These are phyloP conservation scores for Fukomys damarensis DNA, from an alignment of 2,113 vertebrate species.

Conservation along the genomic window DNA sequence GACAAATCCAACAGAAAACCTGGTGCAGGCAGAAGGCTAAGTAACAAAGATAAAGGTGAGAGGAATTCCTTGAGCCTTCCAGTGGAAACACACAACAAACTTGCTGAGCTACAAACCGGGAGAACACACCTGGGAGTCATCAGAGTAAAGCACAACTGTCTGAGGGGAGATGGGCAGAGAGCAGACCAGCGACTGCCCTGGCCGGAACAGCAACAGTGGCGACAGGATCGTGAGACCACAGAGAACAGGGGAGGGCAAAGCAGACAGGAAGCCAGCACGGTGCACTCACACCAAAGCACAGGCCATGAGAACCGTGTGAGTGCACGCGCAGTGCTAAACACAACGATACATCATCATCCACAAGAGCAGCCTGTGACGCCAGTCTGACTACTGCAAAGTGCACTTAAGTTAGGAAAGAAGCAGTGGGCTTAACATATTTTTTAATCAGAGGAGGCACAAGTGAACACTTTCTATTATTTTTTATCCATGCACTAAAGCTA, in stretches of 20 bases:
- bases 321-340: not conserved
- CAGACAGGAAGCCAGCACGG: not conserved
- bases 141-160: not conserved
- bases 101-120: not conserved
- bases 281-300: not conserved
- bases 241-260: not conserved
- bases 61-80: not conserved
- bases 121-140: not conserved
- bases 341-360: not conserved
- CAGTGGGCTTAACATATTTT: not conserved
- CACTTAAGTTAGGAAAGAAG: not conserved
- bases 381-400: too few relatives aligned
- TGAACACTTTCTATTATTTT: not conserved
- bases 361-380: too few relatives aligned
- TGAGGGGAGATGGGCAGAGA: not conserved
- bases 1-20: conserved; percentile 35
- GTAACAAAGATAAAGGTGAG: conserved; percentile 34
- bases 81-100: not conserved
- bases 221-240: not conserved
- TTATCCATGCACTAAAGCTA: not conserved
- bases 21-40: not conserved
- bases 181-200: not conserved
- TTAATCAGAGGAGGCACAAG: not conserved
- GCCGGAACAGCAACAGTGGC: not conserved
- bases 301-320: not conserved